These are phyloP conservation scores for Elephantulus edwardii DNA, from an alignment of 2,113 vertebrate species.

Conservation along the genomic window DNA sequence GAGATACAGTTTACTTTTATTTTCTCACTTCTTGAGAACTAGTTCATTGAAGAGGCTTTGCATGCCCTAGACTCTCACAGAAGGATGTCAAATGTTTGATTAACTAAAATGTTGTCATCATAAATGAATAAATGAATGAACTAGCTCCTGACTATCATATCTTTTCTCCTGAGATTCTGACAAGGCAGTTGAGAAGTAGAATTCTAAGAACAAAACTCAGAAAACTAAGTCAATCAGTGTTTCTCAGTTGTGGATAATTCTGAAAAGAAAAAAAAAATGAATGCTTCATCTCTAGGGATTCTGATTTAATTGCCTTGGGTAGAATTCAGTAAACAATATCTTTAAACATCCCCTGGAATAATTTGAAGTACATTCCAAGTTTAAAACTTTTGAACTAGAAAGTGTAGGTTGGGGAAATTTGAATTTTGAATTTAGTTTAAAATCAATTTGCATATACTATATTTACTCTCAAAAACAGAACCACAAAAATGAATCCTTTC, in stretches of 20 bases:
- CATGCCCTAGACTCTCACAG: not conserved
- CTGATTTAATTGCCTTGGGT: constrained; percentile 40
- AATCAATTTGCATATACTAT: constrained; percentile 60
- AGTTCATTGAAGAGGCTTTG: not conserved
- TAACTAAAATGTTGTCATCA: not conserved
- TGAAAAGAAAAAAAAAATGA: constrained; percentile 28
- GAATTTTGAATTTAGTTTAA: constrained; percentile 64
- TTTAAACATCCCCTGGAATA: constrained; percentile 52
- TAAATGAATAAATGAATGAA: not conserved
- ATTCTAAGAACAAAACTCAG: not conserved
- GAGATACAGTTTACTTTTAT: not conserved
- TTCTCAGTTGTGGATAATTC: not conserved
- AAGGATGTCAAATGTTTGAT: not conserved
- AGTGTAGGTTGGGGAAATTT: constrained; percentile 61
- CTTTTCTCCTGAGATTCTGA: not conserved
- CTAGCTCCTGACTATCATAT: not conserved
- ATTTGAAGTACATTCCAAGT: constrained; percentile 37
- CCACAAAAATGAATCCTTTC: constrained; percentile 54
- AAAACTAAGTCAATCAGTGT: not conserved
- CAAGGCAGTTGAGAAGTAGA: not conserved
- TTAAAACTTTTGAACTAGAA: constrained; percentile 48
- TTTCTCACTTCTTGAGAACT: not conserved
- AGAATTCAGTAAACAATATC: constrained; percentile 42
- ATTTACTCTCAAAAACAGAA: constrained; percentile 65
- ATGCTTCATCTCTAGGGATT: not conserved